Conservation (phyloP, 2,797 vertebrate species). For the Ceryle rudis region DNA sequence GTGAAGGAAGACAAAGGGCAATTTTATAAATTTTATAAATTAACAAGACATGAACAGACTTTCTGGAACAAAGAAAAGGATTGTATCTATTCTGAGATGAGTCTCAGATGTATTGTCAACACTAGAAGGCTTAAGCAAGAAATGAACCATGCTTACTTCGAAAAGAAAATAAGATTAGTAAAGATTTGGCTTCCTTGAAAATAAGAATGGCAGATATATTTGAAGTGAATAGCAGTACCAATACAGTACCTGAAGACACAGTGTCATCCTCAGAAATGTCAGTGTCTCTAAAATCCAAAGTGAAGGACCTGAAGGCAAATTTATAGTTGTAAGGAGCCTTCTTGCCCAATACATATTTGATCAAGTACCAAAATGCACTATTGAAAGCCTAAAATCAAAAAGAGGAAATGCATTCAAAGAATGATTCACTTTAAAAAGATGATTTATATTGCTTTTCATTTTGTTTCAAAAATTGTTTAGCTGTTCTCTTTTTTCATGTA, state of each 20-base stretch:
- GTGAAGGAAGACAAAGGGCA: not conserved
- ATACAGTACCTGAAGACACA: constrained; percentile 71
- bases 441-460: not conserved
- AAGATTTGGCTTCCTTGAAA: not conserved
- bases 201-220: not conserved
- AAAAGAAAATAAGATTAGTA: not conserved
- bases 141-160: not conserved
- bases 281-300: constrained; percentile 69
- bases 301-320: constrained; percentile 80
- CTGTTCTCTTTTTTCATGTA: not conserved
- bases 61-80: not conserved
- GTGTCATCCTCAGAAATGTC: constrained; percentile 45
- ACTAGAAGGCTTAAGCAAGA: not conserved
- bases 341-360: constrained; percentile 74
- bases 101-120: not conserved
- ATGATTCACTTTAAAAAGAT: not conserved
- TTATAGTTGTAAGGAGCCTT: constrained; percentile 71
- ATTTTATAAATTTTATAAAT: not conserved
- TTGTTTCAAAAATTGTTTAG: not conserved
- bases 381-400: constrained; percentile 84
- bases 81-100: not conserved
- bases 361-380: constrained; percentile 83
- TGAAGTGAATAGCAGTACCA: not conserved
- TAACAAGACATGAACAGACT: not conserved
- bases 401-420: not conserved